Base-by-base conservation (phyloP, 1,140 invertebrate species). In the Cyrtorhinus lividipennis region DNA sequence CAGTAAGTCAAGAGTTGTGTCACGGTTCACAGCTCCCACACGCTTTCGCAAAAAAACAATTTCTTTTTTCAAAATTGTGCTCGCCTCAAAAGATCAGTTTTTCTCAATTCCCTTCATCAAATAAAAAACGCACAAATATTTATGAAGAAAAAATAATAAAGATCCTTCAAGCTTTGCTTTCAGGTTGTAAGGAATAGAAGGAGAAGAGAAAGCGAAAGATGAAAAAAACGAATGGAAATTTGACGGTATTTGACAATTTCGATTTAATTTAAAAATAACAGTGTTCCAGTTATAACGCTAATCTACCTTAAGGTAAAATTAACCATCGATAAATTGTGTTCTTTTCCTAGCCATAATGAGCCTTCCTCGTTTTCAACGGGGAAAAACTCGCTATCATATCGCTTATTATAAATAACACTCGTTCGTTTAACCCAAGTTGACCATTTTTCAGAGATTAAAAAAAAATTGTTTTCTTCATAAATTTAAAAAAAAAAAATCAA, bases 261-360 rank as follows among this genome's bases (percentile, higher is more conserved):
- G 20, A 53, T 53, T 53, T 53, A 53, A 53, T 53, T 53, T 53
- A 53, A 53, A 53, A 53, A 53, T 53, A 53, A 53, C 48, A 53
- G 48, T 53, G 48, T 20, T 53, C 20, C 20, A 53, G 48, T 53
- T 53, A 53, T 53, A 53, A 53, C 48, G 8, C 48, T 53, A 53
- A 8, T 53, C 48, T 53, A 53, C 48, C 10, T 15, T 53, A 53
- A 44, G 10, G 20, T 53, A 22, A n/a, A n/a, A 53, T 22, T 53
- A 53, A 53, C 10, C 18, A 15, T 53, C 18, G 10, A 13, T 22
- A 53, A 13, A 10, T 53, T 5, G 30, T 53, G 10, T 53, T 53
- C 20, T 53, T 53, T 22, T 5, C 48, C 48, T 53, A 53, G 20
- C 20, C 20, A n/a, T n/a, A n/a, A 15, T 5, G 48, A 22, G 20